phyloP scores from a whole-genome alignment of 2,888 invertebrate genomes.

The Leucoma salicis region DNA sequence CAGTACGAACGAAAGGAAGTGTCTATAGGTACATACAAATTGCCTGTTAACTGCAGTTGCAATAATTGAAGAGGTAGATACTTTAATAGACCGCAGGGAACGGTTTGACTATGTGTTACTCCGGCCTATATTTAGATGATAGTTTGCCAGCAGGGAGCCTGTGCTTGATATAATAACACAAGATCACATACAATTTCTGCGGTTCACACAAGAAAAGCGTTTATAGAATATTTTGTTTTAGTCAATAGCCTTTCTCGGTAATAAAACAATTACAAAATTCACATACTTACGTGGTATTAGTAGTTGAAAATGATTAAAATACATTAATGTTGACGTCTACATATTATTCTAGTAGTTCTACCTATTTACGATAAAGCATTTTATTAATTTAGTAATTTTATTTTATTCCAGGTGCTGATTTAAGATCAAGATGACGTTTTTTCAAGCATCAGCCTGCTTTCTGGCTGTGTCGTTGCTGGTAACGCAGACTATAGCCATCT shows the following conservation, averaged over 20 bases:
- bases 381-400: no score
- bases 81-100: constrained; percentile 56
- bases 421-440: constrained; percentile 58
- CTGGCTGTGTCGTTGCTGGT: constrained; percentile 56
- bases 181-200: constrained; percentile 16
- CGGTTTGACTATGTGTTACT: constrained; percentile 44
- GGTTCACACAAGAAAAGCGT: no score
- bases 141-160: constrained; percentile 48
- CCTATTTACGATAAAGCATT: no score
- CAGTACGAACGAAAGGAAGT: constrained; percentile 57
- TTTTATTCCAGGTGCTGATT: constrained; percentile 67
- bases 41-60: constrained; percentile 56
- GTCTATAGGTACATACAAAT: constrained; percentile 56
- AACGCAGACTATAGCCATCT: constrained; percentile 58
- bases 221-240: no score
- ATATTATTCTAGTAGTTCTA: no score
- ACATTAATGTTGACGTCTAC: no score
- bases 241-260: no score
- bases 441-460: constrained; percentile 49
- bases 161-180: constrained; percentile 49
- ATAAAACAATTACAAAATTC: no score
- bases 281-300: no score
- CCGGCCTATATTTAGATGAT: constrained; percentile 57
- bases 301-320: no score
- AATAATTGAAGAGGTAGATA: constrained; percentile 60